These are phyloP conservation scores for Maylandia zebra DNA, from an alignment of 2,113 vertebrate genomes.

Conservation along the genomic window DNA sequence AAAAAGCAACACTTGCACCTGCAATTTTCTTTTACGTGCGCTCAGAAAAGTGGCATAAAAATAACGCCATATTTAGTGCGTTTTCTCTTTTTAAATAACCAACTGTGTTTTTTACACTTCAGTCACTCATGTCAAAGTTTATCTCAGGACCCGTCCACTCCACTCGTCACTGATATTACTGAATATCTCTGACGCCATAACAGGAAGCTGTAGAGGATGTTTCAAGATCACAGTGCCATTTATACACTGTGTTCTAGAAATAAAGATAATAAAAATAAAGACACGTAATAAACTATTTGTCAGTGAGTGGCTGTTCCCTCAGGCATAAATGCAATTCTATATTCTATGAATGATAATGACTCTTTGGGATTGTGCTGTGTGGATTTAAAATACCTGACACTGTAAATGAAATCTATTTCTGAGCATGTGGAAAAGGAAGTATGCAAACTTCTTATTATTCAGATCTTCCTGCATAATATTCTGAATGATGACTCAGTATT, in stretches of 20 bases:
- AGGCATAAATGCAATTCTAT: neutral
- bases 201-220: neutral
- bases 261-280: neutral
- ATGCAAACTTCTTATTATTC: neutral
- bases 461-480: neutral
- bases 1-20: no score
- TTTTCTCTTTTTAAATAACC: neutral
- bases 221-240: neutral
- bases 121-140: neutral
- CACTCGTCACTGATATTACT: neutral
- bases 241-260: neutral
- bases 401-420: neutral
- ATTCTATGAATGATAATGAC: neutral
- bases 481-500: neutral
- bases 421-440: neutral
- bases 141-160: neutral
- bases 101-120: neutral
- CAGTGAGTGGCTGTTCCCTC: neutral
- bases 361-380: neutral
- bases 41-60: no score
- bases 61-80: neutral
- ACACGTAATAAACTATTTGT: neutral
- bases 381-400: neutral
- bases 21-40: no score
- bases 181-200: neutral